phyloP scores from a whole-genome alignment of 2,113 vertebrate species.

The Holacanthus passer region DNA sequence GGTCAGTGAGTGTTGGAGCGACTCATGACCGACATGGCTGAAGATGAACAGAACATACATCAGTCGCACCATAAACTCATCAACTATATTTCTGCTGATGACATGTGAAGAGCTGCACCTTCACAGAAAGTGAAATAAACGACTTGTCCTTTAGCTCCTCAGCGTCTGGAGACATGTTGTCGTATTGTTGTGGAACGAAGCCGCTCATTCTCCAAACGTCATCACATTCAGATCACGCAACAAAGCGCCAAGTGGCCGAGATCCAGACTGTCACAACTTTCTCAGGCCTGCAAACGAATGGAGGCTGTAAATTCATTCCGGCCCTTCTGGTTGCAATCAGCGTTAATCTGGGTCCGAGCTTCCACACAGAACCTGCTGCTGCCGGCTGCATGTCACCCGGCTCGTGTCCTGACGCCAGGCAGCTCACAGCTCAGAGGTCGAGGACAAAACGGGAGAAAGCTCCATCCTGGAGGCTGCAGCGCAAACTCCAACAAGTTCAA shows the following conservation, averaged over 20 bases:
- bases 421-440: constrained; percentile 10
- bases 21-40: too few relatives aligned
- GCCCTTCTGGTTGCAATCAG: constrained; percentile 58
- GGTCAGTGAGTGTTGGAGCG: too few relatives aligned
- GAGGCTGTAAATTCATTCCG: constrained; percentile 21
- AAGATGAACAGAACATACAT: too few relatives aligned
- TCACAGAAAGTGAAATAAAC: too few relatives aligned
- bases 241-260: constrained; percentile 8
- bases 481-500: background rate
- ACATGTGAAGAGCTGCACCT: too few relatives aligned
- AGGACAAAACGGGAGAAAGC: background rate
- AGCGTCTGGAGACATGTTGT: background rate
- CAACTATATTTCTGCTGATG: too few relatives aligned
- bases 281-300: constrained; percentile 25
- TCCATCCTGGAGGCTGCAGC: constrained; percentile 12
- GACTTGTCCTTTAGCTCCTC: too few relatives aligned
- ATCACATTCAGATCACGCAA: constrained; percentile 2
- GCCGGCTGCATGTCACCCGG: constrained; percentile 36
- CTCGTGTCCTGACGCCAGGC: background rate
- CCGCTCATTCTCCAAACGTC: background rate
- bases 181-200: background rate
- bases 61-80: too few relatives aligned
- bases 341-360: constrained; percentile 32
- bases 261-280: constrained; percentile 9
- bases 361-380: background rate